Base-by-base conservation (phyloP, 2,888 invertebrate species). In the Synanthedon myopaeformis region DNA sequence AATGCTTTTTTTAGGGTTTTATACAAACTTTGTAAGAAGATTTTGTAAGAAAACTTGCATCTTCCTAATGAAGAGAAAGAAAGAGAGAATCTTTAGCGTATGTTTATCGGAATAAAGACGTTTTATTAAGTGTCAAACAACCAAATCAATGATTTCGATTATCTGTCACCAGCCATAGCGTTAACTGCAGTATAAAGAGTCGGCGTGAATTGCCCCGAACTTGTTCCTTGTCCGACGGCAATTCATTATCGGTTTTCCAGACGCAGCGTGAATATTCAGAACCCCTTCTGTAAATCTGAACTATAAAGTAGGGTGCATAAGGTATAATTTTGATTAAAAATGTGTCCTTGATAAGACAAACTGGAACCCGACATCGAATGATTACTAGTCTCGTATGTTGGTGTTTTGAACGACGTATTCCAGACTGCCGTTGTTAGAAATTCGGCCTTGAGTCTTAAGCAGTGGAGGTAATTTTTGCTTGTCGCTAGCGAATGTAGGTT, bases 231-330 rank as follows among this genome's bases (percentile, higher is more conserved):
- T 66, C 71, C 74, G 72, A 72, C 76, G 75, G 69, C 82, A 81
- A 87, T 87, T 84, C 82, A 86, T 86, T 85, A 85, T 76, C 82
- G 62, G 72, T 72, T 76, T 76, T 79, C 72, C 77, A 80, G 76
- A 77, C 79, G 68, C 66, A 72, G 77, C 72, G 70, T 70, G 74
- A 76, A 80, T 75, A 74, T 74, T 75, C 41, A 12, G 51, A 56
- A 52, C 14, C 3, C 5, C 42, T 35, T 55, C 50, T 6, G 3
- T 13, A 3, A 75, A 55, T 64, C 49, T 61, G 45, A 59, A 66
- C 69, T 60, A 56, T 77, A 66, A 0, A 0, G 0, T 0, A 0
- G 0, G 2, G 0, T 2, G 0, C 0, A 57, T 71, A 81, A 62
- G 59, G 74, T 69, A 54, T 54, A 63, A 53, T 66, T 61, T 78